Conservation (phyloP, 2,113 vertebrate genomes). For the Rhinichthys klamathensis region DNA sequence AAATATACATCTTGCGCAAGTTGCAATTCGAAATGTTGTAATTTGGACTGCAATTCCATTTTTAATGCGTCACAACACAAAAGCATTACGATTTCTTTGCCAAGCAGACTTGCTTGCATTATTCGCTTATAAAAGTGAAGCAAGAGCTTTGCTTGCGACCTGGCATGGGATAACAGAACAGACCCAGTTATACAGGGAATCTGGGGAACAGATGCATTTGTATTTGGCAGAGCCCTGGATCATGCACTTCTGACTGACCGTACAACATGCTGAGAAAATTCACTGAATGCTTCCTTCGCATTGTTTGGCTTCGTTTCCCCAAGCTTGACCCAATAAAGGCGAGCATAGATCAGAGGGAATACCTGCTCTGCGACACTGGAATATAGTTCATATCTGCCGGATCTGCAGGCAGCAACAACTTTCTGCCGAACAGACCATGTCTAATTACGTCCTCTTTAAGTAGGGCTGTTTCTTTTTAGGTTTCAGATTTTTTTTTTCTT, state of each 20-base stretch:
- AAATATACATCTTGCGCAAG: background rate
- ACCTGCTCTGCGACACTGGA: slow-evolving; percentile 33
- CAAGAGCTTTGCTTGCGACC: slow-evolving; percentile 47
- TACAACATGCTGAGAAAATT: background rate
- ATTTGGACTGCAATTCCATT: background rate
- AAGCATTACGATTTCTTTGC: background rate
- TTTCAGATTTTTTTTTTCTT: slow-evolving; percentile 6
- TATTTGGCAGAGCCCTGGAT: slow-evolving; percentile 42
- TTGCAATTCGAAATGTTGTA: background rate
- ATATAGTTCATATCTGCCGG: slow-evolving; percentile 7
- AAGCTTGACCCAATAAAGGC: slow-evolving; percentile 54
- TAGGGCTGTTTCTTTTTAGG: slow-evolving; percentile 25
- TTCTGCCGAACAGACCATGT: slow-evolving; percentile 49
- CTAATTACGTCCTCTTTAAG: slow-evolving; percentile 45
- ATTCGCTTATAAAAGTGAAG: slow-evolving; percentile 46
- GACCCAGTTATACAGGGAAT: slow-evolving; percentile 16
- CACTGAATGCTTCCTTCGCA: slow-evolving; percentile 38
- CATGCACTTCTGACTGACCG: slow-evolving; percentile 25
- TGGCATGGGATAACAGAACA: slow-evolving; percentile 48
- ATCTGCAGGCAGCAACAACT: slow-evolving; percentile 30
- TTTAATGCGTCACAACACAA: background rate
- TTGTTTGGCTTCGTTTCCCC: slow-evolving; percentile 33
- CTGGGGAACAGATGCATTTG: slow-evolving; percentile 56
- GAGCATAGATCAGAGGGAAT: slow-evolving; percentile 47
- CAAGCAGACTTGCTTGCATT: slow-evolving; percentile 20